These are phyloP conservation scores for Thalassoma bifasciatum DNA, from an alignment of 2,113 vertebrate genomes.

Conservation along the genomic window DNA sequence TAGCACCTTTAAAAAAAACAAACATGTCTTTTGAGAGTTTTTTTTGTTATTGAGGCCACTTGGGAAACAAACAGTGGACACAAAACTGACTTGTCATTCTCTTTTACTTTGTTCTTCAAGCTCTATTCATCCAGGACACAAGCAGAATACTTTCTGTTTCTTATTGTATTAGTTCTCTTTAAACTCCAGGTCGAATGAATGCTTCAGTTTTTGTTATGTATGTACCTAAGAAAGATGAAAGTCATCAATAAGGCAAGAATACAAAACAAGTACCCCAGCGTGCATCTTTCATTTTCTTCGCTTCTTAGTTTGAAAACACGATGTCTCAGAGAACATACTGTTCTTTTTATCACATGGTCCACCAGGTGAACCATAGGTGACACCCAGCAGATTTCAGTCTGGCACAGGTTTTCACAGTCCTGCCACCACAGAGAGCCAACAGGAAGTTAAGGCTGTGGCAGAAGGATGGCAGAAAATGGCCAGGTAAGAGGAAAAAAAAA, in stretches of 20 bases:
- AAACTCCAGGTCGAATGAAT: no score
- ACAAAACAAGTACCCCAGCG: no score
- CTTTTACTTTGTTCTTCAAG: no score
- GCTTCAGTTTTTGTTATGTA: no score
- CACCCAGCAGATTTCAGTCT: slow-evolving; percentile 37
- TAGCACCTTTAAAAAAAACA: background rate
- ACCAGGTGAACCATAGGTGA: slow-evolving; percentile 48
- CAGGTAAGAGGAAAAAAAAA: slow-evolving; percentile 23
- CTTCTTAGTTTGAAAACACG: background rate
- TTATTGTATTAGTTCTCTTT: no score
- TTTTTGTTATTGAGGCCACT: no score
- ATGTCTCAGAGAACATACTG: background rate
- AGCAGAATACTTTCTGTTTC: no score
- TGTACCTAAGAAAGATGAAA: no score
- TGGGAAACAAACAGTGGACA: no score
- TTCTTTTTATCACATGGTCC: slow-evolving; percentile 37
- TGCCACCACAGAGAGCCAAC: slow-evolving; percentile 36
- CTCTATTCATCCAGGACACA: no score
- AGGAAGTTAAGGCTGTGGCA: slow-evolving; percentile 16
- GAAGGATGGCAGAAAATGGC: slow-evolving; percentile 3
- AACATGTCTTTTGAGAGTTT: background rate
- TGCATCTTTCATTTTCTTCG: background rate
- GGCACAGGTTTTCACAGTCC: slow-evolving; percentile 10
- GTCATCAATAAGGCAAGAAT: no score
- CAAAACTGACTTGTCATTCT: no score